phyloP scores from a whole-genome alignment of 2,113 vertebrate species.

The Prietella phreatophila region DNA sequence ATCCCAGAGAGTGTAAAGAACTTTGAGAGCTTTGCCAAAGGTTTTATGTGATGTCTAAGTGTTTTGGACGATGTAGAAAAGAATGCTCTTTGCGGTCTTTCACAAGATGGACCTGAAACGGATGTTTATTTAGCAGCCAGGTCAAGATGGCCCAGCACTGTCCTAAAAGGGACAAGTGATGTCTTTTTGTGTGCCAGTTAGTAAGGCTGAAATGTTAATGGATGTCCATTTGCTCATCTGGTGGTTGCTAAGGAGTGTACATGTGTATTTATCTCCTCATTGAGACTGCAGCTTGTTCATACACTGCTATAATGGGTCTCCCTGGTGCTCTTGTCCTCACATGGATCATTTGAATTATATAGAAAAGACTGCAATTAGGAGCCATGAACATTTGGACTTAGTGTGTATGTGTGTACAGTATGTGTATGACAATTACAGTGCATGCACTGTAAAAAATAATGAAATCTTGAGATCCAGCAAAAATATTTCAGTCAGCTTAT shows the following conservation, averaged over 20 bases:
- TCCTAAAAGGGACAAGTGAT: neutral
- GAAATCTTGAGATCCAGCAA: neutral
- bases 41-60: neutral
- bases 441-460: neutral
- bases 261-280: neutral
- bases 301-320: neutral
- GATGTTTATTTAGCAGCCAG: neutral
- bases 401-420: neutral
- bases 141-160: neutral
- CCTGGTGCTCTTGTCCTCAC: neutral
- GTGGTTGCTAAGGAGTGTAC: neutral
- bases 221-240: neutral
- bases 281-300: neutral
- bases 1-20: neutral
- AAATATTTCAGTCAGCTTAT: neutral
- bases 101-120: neutral
- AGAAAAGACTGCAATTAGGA: constrained; percentile 5
- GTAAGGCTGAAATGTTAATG: neutral
- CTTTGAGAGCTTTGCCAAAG: neutral
- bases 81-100: neutral
- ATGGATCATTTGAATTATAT: neutral
- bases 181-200: constrained; percentile 7
- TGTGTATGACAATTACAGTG: neutral
- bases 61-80: neutral
- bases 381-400: neutral